A percentile compares a stretch with the other conserved stretches of the same genome.
phyloP scores from a whole-genome alignment of 2,797 vertebrate genomes.

The Podarcis siculus region DNA sequence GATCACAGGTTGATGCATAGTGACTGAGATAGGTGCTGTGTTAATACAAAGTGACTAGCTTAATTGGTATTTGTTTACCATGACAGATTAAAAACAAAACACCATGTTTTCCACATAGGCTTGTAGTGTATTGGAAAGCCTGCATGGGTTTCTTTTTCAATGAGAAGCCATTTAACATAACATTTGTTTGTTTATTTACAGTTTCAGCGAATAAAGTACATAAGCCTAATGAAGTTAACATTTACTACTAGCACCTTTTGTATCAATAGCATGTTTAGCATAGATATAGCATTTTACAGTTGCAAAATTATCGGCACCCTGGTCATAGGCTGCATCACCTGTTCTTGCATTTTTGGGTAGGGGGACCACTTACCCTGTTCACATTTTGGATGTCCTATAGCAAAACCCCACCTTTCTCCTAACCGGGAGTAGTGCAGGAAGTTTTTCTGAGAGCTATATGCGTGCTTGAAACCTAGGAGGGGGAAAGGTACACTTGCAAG shows the following conservation, averaged over 20 bases:
- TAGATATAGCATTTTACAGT: background rate
- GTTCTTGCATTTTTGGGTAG: too few species aligned
- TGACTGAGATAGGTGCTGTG: conserved; percentile 50
- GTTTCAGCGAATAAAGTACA: fast-evolving
- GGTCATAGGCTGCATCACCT: background rate
- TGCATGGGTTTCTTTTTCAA: conserved; percentile 29
- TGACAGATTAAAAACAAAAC: conserved; percentile 55
- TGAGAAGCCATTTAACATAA: conserved; percentile 5
- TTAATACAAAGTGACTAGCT: conserved; percentile 59
- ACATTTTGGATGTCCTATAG: too few species aligned
- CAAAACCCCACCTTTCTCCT: too few species aligned
- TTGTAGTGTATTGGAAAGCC: conserved; percentile 22
- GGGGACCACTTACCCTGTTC: too few species aligned
- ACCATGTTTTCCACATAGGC: conserved; percentile 43
- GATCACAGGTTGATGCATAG: conserved; percentile 56
- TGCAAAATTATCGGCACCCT: background rate
- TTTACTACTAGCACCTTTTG: background rate
- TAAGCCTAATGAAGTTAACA: background rate
- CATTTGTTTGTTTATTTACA: conserved; percentile 26
- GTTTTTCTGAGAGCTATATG: too few species aligned
- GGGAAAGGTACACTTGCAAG: too few species aligned
- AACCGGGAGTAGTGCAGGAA: too few species aligned
- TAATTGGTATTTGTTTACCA: conserved; percentile 63
- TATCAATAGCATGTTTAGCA: background rate
- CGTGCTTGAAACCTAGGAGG: too few species aligned